Base-by-base conservation (phyloP, 2,888 invertebrate genomes). In the Tenthredo livida region DNA sequence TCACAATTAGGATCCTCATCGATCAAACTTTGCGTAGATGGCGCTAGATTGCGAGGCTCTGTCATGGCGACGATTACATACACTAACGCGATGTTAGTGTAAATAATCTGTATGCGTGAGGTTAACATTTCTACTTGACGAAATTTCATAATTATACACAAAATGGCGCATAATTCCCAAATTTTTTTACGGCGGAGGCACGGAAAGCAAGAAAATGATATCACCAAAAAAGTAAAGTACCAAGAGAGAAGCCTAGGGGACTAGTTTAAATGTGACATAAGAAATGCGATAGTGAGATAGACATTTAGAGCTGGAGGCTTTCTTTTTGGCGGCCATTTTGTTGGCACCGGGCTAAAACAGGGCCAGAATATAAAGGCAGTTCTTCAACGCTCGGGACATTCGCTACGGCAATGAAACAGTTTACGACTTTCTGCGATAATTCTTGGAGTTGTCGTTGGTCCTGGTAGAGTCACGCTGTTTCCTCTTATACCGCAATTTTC, bases 391-490 rank as follows among this genome's bases (percentile, higher is more conserved):
- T 47, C n/a, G 33, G 37, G 50, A 78, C 78, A 78, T 54, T 78
- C 21, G 37, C 54, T 33, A 33, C 7, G 37, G 78, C 78, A 78
- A 78, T 78, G 78, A 78, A 78, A 78, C 78, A 78, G 33, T 78
- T 78, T 78, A 78, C 58, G 78, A 78, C 78, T 58, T 54, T 78
- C 37, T 58, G 54, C 58, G 78, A 58, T 78, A 78, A 78, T 78
- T 78, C 29, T 15, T 43, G n/a, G 58, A 54, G 50, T 78, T 78
- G 50, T 78, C 78, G 78, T 54, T 54, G 58, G 58, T 78, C 58
- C 15, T 37, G 78, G 33, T 17, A 17, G 21, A 78, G 58, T 54
- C 29, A 78, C 33, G 33, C 29, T 58, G 33, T 54, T 78, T 78
- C 29, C 78, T 37, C 33, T 33, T 78, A 4, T 6, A 9, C 37